Evolutionary conservation across 2,113 vertebrate genomes (phyloP), one percentile per base, ranked within the genome.

Genomic region (Bujurquina vittata): DNA sequence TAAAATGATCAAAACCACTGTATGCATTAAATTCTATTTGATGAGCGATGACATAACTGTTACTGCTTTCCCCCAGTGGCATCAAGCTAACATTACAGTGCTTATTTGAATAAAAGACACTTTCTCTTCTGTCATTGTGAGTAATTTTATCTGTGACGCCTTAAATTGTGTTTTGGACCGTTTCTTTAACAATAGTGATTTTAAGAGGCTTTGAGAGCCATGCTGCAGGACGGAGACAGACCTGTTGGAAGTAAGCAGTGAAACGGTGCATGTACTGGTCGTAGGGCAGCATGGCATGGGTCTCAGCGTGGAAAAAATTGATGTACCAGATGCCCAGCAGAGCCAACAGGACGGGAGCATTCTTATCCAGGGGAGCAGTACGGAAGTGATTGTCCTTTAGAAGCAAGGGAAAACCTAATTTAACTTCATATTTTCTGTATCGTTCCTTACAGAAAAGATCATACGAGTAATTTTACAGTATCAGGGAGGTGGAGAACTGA

Each of bases 231-330:
- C 3, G 18, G 31, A 17, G 18, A 54, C 89, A 69, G 84, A 99
- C 98, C 98, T 99, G 98, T 93, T 99, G 98, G 94, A 99, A 99
- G 92, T 99, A 99, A n/a, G 98, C 98, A 0, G 98, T 96, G 12
- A 99, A 99, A 79, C 98, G 98, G 88, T 99, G 98, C 96, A 99
- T 96, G 93, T 99, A 99, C 92, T 99, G 98, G 93, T 99, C 98
- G 1, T 99, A 99, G 73, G 98, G 98, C 88, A 99, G 95, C 88
- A 99, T 90, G 7, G 97, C 97, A 0, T 99, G 98, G 0, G 98
- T 99, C 93, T 99, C 98, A 17, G 97, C 96, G 1, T 97, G 96
- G 2, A 97, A 99, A 94, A 96, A 97, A 95, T 99, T 99, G 91
- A 98, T 97, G 88, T 99, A 99, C 98, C 98, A 99, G 92, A 99